Conservation (phyloP, 2,888 invertebrate species). For the Cephus pulcher region DNA sequence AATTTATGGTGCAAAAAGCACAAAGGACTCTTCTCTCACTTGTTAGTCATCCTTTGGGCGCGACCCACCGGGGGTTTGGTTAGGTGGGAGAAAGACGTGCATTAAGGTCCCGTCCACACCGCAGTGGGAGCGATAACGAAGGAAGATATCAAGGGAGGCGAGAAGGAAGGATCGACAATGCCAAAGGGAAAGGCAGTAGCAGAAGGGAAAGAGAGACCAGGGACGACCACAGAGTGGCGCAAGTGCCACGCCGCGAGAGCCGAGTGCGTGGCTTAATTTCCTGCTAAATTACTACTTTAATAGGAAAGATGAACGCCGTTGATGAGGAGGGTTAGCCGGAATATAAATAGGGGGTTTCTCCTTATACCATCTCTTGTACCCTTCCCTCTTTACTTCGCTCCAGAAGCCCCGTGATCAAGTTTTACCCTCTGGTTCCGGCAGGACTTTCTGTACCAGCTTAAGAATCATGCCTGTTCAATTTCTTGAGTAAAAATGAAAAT, state of each 20-base stretch:
- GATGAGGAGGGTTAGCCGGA: constrained; percentile 67
- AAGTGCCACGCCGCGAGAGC: constrained; percentile 49
- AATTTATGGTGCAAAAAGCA: constrained; percentile 42
- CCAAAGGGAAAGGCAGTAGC: constrained; percentile 13
- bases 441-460: no score
- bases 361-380: neutral
- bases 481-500: no score
- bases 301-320: constrained; percentile 67
- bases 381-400: neutral
- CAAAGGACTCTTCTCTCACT: constrained; percentile 32
- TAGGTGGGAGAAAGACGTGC: constrained; percentile 7
- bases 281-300: constrained; percentile 68
- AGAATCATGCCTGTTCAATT: no score
- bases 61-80: constrained; percentile 1
- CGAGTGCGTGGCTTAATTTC: constrained; percentile 66
- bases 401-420: neutral
- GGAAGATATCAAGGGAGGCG: neutral
- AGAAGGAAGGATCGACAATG: constrained; percentile 11
- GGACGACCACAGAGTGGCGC: constrained; percentile 46
- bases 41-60: constrained; percentile 19
- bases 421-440: no score
- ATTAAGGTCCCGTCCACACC: constrained; percentile 22
- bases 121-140: neutral
- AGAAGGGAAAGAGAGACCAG: constrained; percentile 21
- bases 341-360: constrained; percentile 64